Conservation (phyloP, 2,888 invertebrate genomes). For the Eilema depressum region DNA sequence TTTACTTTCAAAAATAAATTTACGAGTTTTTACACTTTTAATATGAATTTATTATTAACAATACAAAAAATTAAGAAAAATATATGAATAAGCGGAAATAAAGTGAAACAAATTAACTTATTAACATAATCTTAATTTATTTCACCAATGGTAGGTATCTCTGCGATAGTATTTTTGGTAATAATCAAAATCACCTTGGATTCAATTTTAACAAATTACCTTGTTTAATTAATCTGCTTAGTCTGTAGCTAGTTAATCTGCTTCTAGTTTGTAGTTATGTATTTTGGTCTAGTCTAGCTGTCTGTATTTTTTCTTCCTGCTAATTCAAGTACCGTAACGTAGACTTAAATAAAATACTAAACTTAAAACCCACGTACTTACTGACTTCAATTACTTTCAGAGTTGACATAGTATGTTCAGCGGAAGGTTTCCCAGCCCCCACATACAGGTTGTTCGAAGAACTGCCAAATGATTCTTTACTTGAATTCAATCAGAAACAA, state of each 20-base stretch:
- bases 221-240: too few species aligned
- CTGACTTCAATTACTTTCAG: conserved; percentile 56
- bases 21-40: not conserved
- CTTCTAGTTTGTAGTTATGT: not conserved
- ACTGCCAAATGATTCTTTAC: conserved; percentile 55
- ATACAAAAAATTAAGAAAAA: not conserved
- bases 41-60: not conserved
- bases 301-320: not conserved
- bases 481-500: conserved; percentile 63
- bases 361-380: not conserved
- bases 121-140: not conserved
- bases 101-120: not conserved
- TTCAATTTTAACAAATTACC: not conserved
- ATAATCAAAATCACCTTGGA: not conserved
- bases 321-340: not conserved
- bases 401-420: conserved; percentile 67
- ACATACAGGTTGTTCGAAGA: conserved; percentile 72
- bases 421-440: conserved; percentile 67
- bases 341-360: not conserved
- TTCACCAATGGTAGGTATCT: too few species aligned
- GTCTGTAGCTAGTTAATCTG: too few species aligned
- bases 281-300: not conserved
- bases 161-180: not conserved
- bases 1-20: not conserved
- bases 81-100: not conserved